Evolutionary conservation across 1,140 invertebrate species (phyloP).

Genomic region (Pseudachorutes palmiensis): DNA sequence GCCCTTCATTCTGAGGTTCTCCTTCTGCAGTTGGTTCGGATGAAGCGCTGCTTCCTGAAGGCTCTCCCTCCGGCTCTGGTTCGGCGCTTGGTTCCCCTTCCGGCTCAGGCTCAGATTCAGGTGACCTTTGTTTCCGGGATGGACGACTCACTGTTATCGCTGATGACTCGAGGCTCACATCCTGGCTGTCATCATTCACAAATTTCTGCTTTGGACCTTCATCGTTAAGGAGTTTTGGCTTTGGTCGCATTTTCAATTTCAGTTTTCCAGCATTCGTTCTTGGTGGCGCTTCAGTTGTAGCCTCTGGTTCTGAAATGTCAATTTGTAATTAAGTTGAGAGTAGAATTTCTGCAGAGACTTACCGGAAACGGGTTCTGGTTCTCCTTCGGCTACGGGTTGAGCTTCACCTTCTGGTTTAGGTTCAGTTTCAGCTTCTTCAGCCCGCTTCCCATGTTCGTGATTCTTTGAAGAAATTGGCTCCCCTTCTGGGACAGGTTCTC

Average conservation of each 20-base stretch:
- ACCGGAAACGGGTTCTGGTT: conserved; percentile 21
- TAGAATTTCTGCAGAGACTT: conserved; percentile 9
- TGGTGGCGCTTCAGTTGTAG: conserved; percentile 8
- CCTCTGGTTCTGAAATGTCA: conserved; percentile 23
- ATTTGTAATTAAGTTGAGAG: conserved; percentile 9
- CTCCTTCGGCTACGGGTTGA: conserved; percentile 9
- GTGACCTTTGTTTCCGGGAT: conserved; percentile 24
- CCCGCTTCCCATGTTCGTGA: conserved; percentile 30
- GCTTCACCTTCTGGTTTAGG: conserved; percentile 46
- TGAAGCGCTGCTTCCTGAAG: conserved; percentile 4
- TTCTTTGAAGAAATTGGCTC: conserved; percentile 29
- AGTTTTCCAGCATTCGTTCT: conserved; percentile 19
- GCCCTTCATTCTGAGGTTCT: conserved; percentile 4
- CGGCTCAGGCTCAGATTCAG: conserved; percentile 26
- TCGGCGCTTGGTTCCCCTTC: conserved; percentile 21
- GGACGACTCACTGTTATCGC: conserved; percentile 22
- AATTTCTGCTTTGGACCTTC: conserved; percentile 40
- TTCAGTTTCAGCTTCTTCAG: conserved; percentile 31
- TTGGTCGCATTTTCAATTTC: conserved; percentile 41
- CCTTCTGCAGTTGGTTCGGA: neutral
- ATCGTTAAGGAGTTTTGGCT: conserved; percentile 35
- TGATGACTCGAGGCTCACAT: conserved; percentile 31
- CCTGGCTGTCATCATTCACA: conserved; percentile 14
- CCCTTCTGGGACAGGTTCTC: conserved; percentile 37
- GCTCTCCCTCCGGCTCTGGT: conserved; percentile 25